Evolutionary conservation across 2,113 vertebrate species (phyloP).

Genomic region (Perccottus glenii): DNA sequence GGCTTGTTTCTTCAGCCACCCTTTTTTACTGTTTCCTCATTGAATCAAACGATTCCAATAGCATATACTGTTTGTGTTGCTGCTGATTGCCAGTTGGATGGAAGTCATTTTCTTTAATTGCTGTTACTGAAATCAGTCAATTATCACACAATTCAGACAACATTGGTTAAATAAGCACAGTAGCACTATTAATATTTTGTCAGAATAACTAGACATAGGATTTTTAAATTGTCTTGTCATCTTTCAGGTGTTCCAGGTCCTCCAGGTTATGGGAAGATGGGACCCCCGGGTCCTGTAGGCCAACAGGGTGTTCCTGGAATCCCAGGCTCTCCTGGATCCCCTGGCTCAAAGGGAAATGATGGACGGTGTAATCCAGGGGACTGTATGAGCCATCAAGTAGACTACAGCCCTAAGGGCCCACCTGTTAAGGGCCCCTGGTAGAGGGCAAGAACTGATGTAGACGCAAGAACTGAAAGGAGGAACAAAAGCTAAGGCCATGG

Average conservation of each 20-base stretch:
- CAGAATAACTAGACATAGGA: too few species aligned
- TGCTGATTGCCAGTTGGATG: conserved; percentile 31
- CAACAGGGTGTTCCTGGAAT: conserved; percentile 96
- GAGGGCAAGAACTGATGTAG: conserved; percentile 24
- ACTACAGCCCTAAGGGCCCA: conserved; percentile 88
- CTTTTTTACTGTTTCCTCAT: neutral
- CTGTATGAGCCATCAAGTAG: conserved; percentile 87
- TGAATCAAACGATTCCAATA: conserved; percentile 17
- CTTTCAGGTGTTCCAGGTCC: conserved; percentile 87
- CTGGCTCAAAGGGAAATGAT: conserved; percentile 85
- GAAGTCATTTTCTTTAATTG: conserved; percentile 6
- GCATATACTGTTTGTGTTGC: conserved; percentile 12
- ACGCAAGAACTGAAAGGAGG: conserved; percentile 33
- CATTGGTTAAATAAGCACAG: conserved; percentile 23
- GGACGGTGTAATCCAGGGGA: conserved; percentile 91
- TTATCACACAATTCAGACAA: conserved; percentile 21
- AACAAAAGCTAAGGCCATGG: conserved; percentile 36
- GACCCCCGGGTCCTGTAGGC: conserved; percentile 87
- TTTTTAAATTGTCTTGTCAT: neutral
- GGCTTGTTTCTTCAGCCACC: neutral
- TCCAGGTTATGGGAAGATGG: conserved; percentile 93
- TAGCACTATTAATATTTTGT: neutral
- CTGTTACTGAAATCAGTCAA: conserved; percentile 19
- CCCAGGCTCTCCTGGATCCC: conserved; percentile 83
- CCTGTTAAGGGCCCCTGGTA: conserved; percentile 89